Evolutionary conservation across 35 echinoderm and acorn worm genomes (phyloP).

Genomic region (Stichopus chloronotus): DNA sequence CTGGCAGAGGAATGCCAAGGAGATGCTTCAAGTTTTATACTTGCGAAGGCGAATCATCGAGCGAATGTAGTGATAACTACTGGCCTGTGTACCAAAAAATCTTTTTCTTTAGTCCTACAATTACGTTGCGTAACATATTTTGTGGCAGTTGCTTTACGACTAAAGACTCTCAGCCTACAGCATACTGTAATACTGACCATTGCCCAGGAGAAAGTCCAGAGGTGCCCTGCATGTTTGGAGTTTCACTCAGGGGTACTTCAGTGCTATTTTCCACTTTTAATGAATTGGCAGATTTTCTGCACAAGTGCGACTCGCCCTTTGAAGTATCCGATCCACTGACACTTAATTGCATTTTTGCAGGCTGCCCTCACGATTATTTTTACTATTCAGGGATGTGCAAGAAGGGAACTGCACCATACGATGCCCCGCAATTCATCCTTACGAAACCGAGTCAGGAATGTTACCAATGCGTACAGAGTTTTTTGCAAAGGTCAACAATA

Average conservation of each 20-base stretch:
- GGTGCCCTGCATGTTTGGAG: neutral
- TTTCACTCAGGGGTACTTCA: neutral
- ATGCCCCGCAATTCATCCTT: neutral
- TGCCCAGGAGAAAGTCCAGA: neutral
- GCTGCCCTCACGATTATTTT: neutral
- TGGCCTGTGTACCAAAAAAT: neutral
- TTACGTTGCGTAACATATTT: neutral
- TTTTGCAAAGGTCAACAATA: neutral
- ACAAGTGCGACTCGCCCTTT: neutral
- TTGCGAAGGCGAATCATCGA: neutral
- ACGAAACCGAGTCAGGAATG: neutral
- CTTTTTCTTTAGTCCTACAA: neutral
- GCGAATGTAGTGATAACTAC: neutral
- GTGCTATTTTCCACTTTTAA: neutral
- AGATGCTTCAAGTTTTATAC: neutral
- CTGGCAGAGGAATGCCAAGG: neutral
- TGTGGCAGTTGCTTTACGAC: neutral
- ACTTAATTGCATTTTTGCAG: neutral
- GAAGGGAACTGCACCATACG: neutral
- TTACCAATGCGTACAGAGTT: neutral
- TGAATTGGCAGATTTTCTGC: neutral
- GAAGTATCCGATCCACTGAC: neutral
- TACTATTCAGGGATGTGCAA: neutral
- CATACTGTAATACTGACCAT: neutral
- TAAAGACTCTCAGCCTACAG: neutral